Base-by-base conservation (phyloP, 2,113 vertebrate species). In the Poecilia latipinna region DNA sequence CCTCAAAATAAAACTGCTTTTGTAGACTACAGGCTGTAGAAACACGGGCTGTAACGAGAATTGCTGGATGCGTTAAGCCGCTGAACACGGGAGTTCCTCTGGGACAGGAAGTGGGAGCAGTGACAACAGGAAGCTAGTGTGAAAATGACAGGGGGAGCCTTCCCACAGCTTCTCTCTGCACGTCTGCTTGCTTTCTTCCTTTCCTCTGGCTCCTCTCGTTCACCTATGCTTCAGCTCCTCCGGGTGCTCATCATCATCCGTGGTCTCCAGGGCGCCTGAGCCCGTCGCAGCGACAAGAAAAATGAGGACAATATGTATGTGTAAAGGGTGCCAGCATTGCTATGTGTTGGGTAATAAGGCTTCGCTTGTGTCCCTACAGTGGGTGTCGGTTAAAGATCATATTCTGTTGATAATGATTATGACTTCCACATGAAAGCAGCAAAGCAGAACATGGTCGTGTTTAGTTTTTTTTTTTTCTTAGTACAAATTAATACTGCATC, bases 81-180 rank as follows among this genome's bases (percentile, higher is more conserved):
- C 61, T 62, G 42, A 78, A 26, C 37, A 19, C 19, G 70, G 70
- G 68, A 69, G 74, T 78, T 86, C 88, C 85, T 89, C 67, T 75
- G 89, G 68, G 79, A 83, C 78, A 82, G 91, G 88, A 93, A 91
- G 77, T 63, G 33, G 77, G 80, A 85, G 78, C 71, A 31, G 78
- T 85, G 86, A 90, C 87, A 91, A 89, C 90, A 81, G 86, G 89
- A 72, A 90, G 80, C 80, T 51, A 32, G 81, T 71, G 60, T 87
- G 78, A 88, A 92, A 87, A 88, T 26, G 33, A 83, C 68, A 72
- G 68, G 80, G 29, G 35, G 7, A 63, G 76, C 75, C 91, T 90
- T 89, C 84, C 85, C 85, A 87, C 80, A 86, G 75, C 84, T 69
- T 57, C 61, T 78, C 64, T 76, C 65, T 63, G 32, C 70, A 76